Percentiles rank a stretch among this genome's conserved stretches.
These are phyloP conservation scores for Agonum fuliginosum DNA, from an alignment of 2,888 invertebrate genomes.

Conservation along the genomic window DNA sequence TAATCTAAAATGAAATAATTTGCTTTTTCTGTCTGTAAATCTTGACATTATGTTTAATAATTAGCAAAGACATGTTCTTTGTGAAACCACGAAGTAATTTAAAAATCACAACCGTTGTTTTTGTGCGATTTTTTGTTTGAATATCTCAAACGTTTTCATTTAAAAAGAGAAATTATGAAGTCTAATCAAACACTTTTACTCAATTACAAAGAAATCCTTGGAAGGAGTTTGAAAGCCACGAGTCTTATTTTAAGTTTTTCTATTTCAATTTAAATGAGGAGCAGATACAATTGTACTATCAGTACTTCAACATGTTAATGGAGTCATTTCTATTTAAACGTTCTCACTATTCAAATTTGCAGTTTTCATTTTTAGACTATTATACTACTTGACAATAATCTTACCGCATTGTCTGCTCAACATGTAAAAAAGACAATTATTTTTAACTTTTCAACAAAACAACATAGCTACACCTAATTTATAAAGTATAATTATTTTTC, in stretches of 20 bases:
- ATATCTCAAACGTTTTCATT: slow-evolving; percentile 7
- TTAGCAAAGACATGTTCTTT: not conserved
- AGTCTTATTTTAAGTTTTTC: not conserved
- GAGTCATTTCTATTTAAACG: too few relatives aligned
- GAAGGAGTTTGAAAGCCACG: not conserved
- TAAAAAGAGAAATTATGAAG: slow-evolving; percentile 1
- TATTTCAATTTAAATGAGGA: not conserved
- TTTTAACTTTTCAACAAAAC: too few relatives aligned
- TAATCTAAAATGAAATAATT: not conserved
- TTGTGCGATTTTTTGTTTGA: not conserved
- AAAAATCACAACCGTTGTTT: not conserved
- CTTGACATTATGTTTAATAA: not conserved
- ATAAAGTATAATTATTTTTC: too few relatives aligned
- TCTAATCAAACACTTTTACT: not conserved
- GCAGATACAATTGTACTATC: too few relatives aligned
- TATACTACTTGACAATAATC: too few relatives aligned
- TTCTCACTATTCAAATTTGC: too few relatives aligned
- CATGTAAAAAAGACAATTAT: too few relatives aligned
- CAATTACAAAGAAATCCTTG: not conserved
- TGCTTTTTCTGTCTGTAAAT: not conserved
- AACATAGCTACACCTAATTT: too few relatives aligned
- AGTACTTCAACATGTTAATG: too few relatives aligned
- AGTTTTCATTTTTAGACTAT: too few relatives aligned
- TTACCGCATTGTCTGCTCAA: too few relatives aligned
- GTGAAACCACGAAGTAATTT: not conserved